Evolutionary conservation across 1,140 invertebrate genomes (phyloP).

Genomic region (Tetramorium parvispinum): DNA sequence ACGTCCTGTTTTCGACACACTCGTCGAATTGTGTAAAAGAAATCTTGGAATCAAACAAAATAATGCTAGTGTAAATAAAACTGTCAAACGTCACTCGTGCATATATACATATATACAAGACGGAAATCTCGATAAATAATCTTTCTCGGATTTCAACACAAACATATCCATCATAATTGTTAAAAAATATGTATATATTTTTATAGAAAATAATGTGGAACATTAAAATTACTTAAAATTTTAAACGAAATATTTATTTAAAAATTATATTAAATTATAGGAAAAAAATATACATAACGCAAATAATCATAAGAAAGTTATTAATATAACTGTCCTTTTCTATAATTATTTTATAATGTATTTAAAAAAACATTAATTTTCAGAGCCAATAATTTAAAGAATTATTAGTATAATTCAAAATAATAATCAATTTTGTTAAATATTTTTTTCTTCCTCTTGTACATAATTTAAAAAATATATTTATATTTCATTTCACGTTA

Average conservation of each 20-base stretch:
- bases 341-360: neutral
- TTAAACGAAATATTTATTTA: neutral
- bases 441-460: neutral
- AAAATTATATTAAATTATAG: neutral
- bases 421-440: neutral
- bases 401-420: too few relatives aligned
- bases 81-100: neutral
- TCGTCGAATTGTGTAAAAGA: neutral
- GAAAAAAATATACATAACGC: neutral
- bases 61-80: neutral
- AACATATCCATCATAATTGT: neutral
- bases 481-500: neutral
- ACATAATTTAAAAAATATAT: neutral
- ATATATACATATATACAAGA: too few relatives aligned
- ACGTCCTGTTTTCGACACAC: conserved; percentile 5
- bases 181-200: neutral
- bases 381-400: neutral
- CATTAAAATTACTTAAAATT: neutral
- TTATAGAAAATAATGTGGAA: neutral
- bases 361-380: neutral
- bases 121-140: neutral
- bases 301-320: neutral
- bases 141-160: neutral
- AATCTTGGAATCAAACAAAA: neutral
- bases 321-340: conserved; percentile 2